Evolutionary conservation across 1,140 invertebrate genomes (phyloP).

Genomic region (Musca domestica): DNA sequence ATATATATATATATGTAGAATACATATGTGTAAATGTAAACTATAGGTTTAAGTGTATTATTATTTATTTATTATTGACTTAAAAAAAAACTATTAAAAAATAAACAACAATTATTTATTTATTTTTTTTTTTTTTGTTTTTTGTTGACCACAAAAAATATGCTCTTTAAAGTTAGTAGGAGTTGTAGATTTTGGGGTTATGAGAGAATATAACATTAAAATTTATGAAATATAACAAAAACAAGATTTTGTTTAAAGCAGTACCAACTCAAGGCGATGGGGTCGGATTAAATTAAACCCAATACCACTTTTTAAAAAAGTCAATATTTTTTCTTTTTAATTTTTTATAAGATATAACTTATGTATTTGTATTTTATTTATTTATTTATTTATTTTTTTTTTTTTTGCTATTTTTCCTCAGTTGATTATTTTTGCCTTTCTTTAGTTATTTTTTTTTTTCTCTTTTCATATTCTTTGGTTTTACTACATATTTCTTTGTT

Average conservation of each 20-base stretch:
- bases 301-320: background rate
- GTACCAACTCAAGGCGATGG: background rate
- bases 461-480: conserved; percentile 6
- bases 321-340: conserved; percentile 1
- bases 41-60: no score
- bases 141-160: conserved; percentile 4
- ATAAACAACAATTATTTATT: conserved; percentile 16
- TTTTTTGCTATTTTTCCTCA: no score
- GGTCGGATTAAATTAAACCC: background rate
- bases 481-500: background rate
- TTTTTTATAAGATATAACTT: background rate
- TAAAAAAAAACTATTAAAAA: conserved; percentile 35
- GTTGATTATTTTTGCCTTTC: no score
- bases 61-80: no score
- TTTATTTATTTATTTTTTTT: no score
- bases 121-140: no score
- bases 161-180: conserved; percentile 1
- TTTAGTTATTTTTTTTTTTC: no score
- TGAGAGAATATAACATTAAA: background rate
- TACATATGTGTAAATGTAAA: no score
- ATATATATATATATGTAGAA: no score
- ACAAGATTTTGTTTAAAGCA: background rate
- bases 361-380: background rate
- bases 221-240: conserved; percentile 1
- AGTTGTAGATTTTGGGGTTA: no score